A percentile compares a stretch with the other conserved stretches of the same genome.
phyloP scores from a whole-genome alignment of 1,140 invertebrate genomes.

The Bombus confusus region DNA sequence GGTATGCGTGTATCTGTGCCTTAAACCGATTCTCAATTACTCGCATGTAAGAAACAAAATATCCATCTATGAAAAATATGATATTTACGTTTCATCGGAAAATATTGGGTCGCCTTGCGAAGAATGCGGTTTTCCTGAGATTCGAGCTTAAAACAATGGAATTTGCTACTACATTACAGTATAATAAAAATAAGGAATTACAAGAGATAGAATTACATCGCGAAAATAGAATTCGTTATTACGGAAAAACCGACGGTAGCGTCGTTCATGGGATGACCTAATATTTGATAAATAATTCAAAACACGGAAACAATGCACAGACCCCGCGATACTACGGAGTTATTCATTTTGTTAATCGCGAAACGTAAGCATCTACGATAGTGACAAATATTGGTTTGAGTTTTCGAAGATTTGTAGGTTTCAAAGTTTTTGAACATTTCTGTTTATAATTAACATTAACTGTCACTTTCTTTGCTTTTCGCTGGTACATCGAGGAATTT shows the following conservation, averaged over 20 bases:
- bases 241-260: too few relatives aligned
- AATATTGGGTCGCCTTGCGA: too few relatives aligned
- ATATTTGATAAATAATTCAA: too few relatives aligned
- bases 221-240: too few relatives aligned
- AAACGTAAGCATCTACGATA: not conserved
- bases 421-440: too few relatives aligned
- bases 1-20: not conserved
- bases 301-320: not conserved
- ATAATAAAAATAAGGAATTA: too few relatives aligned
- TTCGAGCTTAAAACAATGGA: too few relatives aligned
- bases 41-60: not conserved
- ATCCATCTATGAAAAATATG: not conserved
- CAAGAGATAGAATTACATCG: too few relatives aligned
- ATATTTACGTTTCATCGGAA: not conserved
- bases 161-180: too few relatives aligned
- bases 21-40: not conserved
- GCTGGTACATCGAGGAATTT: not conserved
- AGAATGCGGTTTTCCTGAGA: too few relatives aligned
- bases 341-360: not conserved
- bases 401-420: not conserved
- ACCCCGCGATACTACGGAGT: not conserved
- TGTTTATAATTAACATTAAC: not conserved
- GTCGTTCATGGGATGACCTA: not conserved
- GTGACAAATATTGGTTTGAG: not conserved
- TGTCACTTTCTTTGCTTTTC: not conserved